Base-by-base conservation (phyloP, 2,888 invertebrate genomes). In the Apodemia hepburni region DNA sequence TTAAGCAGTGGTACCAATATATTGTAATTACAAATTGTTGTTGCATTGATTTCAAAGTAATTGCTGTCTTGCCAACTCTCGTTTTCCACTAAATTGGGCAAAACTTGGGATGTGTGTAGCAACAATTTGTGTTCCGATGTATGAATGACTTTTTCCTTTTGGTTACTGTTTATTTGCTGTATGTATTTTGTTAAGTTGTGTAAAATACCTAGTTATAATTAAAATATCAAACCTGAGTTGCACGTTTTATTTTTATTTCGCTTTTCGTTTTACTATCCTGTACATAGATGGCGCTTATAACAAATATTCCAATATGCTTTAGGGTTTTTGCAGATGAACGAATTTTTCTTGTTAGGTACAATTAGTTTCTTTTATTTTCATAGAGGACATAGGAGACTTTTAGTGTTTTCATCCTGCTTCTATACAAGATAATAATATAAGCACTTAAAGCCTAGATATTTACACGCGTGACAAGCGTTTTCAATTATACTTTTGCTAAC, bases 101-200 rank as follows among this genome's bases (percentile, higher is more conserved):
- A 49, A 64, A 58, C 54, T 33, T 60, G 51, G 27, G 60, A 62
- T 63, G 64, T 60, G 61, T 65, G 51, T 66, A 66, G 61, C 61
- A 65, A 65, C 49, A 63, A 65, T 71, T 62, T 59, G 65, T 69
- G 69, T 69, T 71, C 71, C 70, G 69, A 78, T 75, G 82, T 79
- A 78, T 82, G 83, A 81, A 82, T 84, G 84, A 75, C 75, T 81
- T 80, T 71, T 70, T 70, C 69, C 77, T 85, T 89, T 87, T 83
- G 85, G 82, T 89, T 87, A 86, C 83, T 84, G 85, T 87, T 91
- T 81, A 86, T 84, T 89, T 89, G 83, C 82, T 87, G 89, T 87
- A 85, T 82, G 88, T 90, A 88, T 88, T 89, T 90, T 88, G 91
- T 90, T 91, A 91, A 90, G 91, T 91, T 91, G 90, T 91, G 88